Evolutionary conservation across 2,888 invertebrate species (phyloP), one percentile per base, ranked within the genome.

Genomic region (Eupithecia subumbrata): DNA sequence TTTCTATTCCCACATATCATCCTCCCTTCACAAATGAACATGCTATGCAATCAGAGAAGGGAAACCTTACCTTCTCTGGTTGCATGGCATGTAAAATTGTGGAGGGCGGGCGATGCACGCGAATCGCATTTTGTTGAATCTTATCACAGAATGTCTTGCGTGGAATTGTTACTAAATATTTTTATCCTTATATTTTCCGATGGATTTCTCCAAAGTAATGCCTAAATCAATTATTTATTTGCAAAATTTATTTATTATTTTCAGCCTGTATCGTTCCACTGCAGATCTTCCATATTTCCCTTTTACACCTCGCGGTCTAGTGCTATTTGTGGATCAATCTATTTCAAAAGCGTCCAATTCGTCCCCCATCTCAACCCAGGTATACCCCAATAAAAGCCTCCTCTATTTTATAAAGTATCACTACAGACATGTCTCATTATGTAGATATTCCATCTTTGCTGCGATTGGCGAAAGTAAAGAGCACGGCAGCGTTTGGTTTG

Each of bases 401-500:
- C 64, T 34, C 34, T 18, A 40, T 66, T 22, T 16, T 66, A 66
- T 45, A 34, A 67, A 37, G 40, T n/a, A n/a, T 73, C 48, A 70
- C 34, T 37, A 63, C 52, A 56, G 40, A 18, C 45, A 66, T 79
- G 79, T 82, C 73, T 79, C 71, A 85, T 84, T 82, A 79, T 81
- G 74, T 84, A 90, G 89, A 91, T 91, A 82, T 89, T 87, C 85
- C 87, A 82, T 78, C 84, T 88, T 77, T 87, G 87, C 87, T 87
- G 88, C 87, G 82, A 75, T 79, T 76, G 79, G 76, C 74, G 75
- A 76, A 73, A 77, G 73, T 74, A 75, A 72, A 52, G 72, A 76
- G 56, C 8, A 37, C 37, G 2, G 8, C 52, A 67, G 52, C 64
- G 22, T 71, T 25, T 60, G 60, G 37, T 78, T 73, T 76, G 88